Percentiles rank a stretch among this genome's conserved stretches.
These are phyloP conservation scores for Chymomyza procnemis DNA, from an alignment of 2,888 invertebrate genomes.

Conservation along the genomic window DNA sequence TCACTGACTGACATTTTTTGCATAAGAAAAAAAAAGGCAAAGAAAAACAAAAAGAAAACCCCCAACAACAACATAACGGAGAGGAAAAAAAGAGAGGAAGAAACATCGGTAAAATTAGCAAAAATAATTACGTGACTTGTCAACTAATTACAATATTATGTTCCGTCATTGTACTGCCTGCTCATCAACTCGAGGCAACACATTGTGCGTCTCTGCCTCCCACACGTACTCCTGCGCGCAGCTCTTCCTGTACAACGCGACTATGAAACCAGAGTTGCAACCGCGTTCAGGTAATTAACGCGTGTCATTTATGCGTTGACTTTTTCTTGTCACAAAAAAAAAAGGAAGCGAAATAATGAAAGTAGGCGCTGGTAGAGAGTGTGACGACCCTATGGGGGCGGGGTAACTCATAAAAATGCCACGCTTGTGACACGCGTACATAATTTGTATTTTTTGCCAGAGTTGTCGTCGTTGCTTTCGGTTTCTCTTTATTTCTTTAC, in stretches of 20 bases:
- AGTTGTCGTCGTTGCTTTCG: conserved; percentile 37
- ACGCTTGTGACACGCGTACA: conserved; percentile 59
- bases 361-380: neutral
- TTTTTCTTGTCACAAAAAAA: conserved; percentile 1
- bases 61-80: neutral
- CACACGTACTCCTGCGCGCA: no score
- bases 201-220: neutral
- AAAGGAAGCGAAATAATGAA: conserved; percentile 1
- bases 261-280: conserved; percentile 32
- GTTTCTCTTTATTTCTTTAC: conserved; percentile 57
- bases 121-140: conserved; percentile 73
- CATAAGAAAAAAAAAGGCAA: neutral
- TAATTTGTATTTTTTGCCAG: conserved; percentile 57
- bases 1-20: neutral
- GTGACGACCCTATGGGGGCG: conserved; percentile 16
- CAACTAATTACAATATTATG: conserved; percentile 73
- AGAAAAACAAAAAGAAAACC: neutral
- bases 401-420: conserved; percentile 64
- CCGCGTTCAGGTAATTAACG: conserved; percentile 60
- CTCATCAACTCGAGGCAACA: neutral
- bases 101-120: conserved; percentile 34
- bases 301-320: conserved; percentile 59
- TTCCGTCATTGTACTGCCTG: conserved; percentile 25
- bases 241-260: neutral
- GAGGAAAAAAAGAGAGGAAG: neutral